Evolutionary conservation across 2,797 vertebrate species (phyloP).

Genomic region (Oreochromis grahami): DNA sequence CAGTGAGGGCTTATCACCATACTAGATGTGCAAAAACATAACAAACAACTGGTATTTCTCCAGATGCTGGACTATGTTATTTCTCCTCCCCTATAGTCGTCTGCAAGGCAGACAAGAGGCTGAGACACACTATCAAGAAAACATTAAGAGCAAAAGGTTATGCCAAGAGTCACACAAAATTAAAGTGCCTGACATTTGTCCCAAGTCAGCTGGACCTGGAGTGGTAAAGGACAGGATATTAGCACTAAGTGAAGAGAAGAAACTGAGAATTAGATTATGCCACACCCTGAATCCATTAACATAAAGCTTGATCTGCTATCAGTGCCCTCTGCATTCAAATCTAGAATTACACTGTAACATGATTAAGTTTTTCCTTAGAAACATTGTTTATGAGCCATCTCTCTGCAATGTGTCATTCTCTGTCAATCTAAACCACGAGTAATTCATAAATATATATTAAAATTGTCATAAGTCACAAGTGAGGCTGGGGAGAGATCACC

Average conservation of each 20-base stretch:
- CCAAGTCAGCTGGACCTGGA: neutral
- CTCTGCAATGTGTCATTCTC: neutral
- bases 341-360: neutral
- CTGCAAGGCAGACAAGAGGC: neutral
- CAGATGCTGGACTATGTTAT: neutral
- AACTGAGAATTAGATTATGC: conserved; percentile 18
- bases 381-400: neutral
- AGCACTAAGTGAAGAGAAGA: neutral
- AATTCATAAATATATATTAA: neutral
- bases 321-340: neutral
- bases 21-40: neutral
- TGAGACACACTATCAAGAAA: neutral
- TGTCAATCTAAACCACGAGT: neutral
- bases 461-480: too few species aligned
- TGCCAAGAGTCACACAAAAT: neutral
- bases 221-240: neutral
- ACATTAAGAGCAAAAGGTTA: neutral
- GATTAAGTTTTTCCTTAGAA: neutral
- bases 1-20: neutral
- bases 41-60: neutral
- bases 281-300: neutral
- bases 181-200: neutral
- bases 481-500: too few species aligned
- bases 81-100: neutral
- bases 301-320: neutral